Conservation (phyloP, 2,113 vertebrate species). For the Phaethornis superciliosus region DNA sequence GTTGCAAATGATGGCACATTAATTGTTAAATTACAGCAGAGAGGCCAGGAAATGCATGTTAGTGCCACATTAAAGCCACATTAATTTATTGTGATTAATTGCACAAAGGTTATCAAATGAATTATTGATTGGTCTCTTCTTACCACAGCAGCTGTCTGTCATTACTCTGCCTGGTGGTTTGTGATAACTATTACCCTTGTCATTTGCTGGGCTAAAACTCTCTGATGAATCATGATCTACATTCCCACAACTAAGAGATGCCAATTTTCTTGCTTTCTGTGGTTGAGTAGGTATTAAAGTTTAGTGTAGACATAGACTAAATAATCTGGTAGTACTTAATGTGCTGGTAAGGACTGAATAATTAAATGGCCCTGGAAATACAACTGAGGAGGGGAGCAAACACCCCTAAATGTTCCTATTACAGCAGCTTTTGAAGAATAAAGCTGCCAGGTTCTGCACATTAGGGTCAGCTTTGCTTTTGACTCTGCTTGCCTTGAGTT, state of each 20-base stretch:
- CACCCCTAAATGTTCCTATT: not conserved
- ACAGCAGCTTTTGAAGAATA: not conserved
- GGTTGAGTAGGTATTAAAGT: not conserved
- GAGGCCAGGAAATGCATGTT: constrained; percentile 27
- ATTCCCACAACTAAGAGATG: not conserved
- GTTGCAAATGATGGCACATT: not conserved
- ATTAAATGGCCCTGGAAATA: not conserved
- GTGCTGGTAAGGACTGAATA: not conserved
- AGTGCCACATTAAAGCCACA: constrained; percentile 43
- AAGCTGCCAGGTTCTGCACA: not conserved
- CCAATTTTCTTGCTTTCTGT: not conserved
- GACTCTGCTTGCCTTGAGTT: no score
- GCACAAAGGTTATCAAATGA: constrained; percentile 11
- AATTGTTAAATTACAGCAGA: not conserved
- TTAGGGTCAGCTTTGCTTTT: not conserved
- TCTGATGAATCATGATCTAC: not conserved
- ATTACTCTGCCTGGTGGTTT: not conserved
- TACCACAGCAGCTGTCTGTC: constrained; percentile 41
- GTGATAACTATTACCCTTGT: constrained; percentile 20
- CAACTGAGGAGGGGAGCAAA: not conserved
- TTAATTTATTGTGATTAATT: constrained; percentile 34
- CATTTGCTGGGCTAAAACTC: not conserved
- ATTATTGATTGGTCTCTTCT: constrained; percentile 49
- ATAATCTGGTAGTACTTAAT: not conserved
- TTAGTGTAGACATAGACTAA: not conserved